phyloP scores from a whole-genome alignment of 1,140 invertebrate genomes.

The Cydia amplana region DNA sequence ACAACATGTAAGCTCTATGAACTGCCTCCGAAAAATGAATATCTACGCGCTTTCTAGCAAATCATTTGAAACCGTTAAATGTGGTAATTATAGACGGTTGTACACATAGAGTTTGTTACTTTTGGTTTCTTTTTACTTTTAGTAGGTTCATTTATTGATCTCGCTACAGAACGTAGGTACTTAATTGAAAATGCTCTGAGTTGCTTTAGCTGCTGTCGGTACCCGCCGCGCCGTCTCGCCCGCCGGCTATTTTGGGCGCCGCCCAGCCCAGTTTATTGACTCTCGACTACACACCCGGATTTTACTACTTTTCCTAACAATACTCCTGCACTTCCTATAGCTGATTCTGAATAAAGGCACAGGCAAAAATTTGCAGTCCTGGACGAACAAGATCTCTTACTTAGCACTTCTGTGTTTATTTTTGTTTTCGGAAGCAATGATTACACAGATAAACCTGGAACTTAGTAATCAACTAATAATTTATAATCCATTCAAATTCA shows the following conservation, averaged over 20 bases:
- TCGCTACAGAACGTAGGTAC: neutral
- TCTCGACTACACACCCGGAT: slow-evolving; percentile 56
- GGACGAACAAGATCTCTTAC: neutral
- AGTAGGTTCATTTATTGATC: no score
- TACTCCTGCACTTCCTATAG: slow-evolving; percentile 29
- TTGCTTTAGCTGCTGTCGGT: slow-evolving; percentile 48
- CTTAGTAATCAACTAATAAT: no score
- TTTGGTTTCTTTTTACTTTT: no score
- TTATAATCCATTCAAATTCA: no score
- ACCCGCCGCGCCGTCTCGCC: slow-evolving; percentile 64
- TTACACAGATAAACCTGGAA: no score
- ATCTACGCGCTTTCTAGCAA: no score
- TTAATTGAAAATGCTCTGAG: neutral
- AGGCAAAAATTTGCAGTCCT: neutral
- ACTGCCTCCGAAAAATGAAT: no score
- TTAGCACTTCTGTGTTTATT: neutral
- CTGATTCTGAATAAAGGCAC: neutral
- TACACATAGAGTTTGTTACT: no score
- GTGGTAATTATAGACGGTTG: no score
- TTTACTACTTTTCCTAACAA: slow-evolving; percentile 47
- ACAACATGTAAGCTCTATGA: no score
- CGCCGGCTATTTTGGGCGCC: slow-evolving; percentile 67
- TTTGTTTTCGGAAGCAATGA: no score
- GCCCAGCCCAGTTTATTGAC: slow-evolving; percentile 76
- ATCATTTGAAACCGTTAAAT: no score